Conservation (phyloP, 2,113 vertebrate genomes). For the Dicentrarchus labrax region DNA sequence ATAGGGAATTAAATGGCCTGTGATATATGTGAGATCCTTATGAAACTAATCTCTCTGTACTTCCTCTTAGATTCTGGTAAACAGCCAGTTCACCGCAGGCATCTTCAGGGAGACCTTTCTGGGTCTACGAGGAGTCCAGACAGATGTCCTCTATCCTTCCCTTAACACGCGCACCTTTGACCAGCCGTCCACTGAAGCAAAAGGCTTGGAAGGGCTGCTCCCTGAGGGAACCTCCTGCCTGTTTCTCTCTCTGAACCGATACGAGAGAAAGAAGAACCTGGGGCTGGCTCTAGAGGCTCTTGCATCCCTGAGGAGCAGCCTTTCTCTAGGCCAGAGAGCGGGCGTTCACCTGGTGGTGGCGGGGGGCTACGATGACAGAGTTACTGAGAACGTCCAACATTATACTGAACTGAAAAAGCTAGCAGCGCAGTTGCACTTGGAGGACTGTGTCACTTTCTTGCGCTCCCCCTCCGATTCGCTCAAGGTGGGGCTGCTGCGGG, state of each 20-base stretch:
- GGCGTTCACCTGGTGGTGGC: constrained; percentile 92
- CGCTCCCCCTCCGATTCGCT: constrained; percentile 92
- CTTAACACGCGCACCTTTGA: constrained; percentile 91
- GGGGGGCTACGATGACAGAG: constrained; percentile 94
- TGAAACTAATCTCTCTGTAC: constrained; percentile 54
- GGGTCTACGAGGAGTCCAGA: constrained; percentile 86
- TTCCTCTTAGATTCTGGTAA: constrained; percentile 89
- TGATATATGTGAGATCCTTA: constrained; percentile 49
- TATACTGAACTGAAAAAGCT: constrained; percentile 89
- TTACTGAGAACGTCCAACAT: constrained; percentile 93
- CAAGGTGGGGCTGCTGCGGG: constrained; percentile 90
- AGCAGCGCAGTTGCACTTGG: constrained; percentile 80
- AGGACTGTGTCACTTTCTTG: constrained; percentile 89
- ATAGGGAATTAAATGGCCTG: constrained; percentile 36
- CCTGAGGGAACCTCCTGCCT: constrained; percentile 86
- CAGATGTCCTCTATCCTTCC: constrained; percentile 94
- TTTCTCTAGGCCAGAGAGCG: constrained; percentile 83
- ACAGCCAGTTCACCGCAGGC: constrained; percentile 93
- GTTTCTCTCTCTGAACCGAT: constrained; percentile 97
- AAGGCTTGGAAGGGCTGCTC: constrained; percentile 83
- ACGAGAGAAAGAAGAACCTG: constrained; percentile 97
- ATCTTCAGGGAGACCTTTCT: constrained; percentile 93
- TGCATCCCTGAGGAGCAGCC: constrained; percentile 80
- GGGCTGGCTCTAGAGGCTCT: constrained; percentile 89
- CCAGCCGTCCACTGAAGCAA: constrained; percentile 72